Conservation (phyloP, 1,140 invertebrate species). For the Acromyrmex heyeri region DNA sequence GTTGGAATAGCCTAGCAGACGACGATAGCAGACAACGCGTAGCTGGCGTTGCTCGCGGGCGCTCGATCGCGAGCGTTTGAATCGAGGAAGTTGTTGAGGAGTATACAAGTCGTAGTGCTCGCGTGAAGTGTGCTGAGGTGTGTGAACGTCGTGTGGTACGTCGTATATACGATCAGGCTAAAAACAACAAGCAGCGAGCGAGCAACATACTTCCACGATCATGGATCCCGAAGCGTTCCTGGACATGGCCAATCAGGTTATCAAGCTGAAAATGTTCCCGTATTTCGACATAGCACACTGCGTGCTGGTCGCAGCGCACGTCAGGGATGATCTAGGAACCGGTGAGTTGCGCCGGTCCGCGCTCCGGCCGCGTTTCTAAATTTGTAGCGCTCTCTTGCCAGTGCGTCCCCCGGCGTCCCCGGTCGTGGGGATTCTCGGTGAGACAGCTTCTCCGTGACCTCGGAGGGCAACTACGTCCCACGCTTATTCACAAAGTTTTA, state of each 20-base stretch:
- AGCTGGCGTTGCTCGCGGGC: slow-evolving; percentile 69
- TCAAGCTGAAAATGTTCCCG: slow-evolving; percentile 99
- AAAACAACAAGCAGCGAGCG: not conserved
- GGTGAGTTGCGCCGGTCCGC: slow-evolving; percentile 89
- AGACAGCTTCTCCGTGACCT: slow-evolving; percentile 16
- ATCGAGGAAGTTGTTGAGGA: not conserved
- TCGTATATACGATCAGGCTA: no score
- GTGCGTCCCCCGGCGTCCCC: not conserved
- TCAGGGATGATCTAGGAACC: slow-evolving; percentile 97
- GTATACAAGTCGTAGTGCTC: not conserved
- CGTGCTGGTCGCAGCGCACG: slow-evolving; percentile 95
- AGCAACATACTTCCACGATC: slow-evolving; percentile 77
- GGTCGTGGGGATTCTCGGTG: not conserved
- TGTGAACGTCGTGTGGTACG: not conserved
- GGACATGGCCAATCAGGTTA: slow-evolving; percentile 99
- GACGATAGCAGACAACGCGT: slow-evolving; percentile 72
- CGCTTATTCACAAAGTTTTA: slow-evolving; percentile 16
- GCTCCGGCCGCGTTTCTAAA: slow-evolving; percentile 81
- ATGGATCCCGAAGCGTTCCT: slow-evolving; percentile 99
- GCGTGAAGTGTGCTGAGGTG: not conserved
- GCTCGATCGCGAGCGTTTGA: slow-evolving; percentile 48
- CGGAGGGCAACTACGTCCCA: slow-evolving; percentile 11
- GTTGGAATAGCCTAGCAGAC: slow-evolving; percentile 67
- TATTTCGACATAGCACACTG: slow-evolving; percentile 99
- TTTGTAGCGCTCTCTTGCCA: slow-evolving; percentile 73